phyloP scores from a whole-genome alignment of 2,113 vertebrate genomes.

The Thomomys bottae region DNA sequence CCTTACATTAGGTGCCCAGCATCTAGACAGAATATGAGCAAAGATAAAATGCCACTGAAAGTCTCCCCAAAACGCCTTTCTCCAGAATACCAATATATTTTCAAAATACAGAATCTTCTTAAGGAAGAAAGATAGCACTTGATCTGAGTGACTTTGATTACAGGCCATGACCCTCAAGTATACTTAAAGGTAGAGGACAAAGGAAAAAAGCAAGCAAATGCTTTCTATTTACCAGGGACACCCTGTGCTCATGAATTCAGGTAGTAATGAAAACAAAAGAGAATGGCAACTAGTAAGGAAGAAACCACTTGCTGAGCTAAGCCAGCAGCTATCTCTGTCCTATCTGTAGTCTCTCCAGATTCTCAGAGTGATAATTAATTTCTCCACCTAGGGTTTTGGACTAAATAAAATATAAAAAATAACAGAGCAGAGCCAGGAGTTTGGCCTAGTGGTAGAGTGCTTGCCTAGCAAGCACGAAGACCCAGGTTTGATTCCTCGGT shows the following conservation, averaged over 20 bases:
- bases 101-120: conserved; percentile 31
- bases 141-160: conserved; percentile 5
- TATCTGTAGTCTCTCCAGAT: background rate
- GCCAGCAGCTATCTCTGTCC: background rate
- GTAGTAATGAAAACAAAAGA: background rate
- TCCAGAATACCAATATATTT: background rate
- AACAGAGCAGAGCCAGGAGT: background rate
- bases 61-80: conserved; percentile 51
- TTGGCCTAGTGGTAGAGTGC: too few relatives aligned
- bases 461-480: too few relatives aligned
- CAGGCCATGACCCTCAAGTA: background rate
- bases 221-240: background rate
- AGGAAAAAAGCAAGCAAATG: background rate
- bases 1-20: conserved; percentile 66
- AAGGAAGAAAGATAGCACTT: conserved; percentile 37
- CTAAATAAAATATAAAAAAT: conserved; percentile 52
- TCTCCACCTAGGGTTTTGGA: conserved; percentile 12
- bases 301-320: background rate
- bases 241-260: background rate
- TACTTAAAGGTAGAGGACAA: background rate
- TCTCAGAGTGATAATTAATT: conserved; percentile 40
- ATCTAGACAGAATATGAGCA: conserved; percentile 52
- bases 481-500: too few relatives aligned
- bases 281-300: background rate
- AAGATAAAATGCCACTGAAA: conserved; percentile 42